phyloP scores from a whole-genome alignment of 2,113 vertebrate species.

The Drymodes brunneopygia region DNA sequence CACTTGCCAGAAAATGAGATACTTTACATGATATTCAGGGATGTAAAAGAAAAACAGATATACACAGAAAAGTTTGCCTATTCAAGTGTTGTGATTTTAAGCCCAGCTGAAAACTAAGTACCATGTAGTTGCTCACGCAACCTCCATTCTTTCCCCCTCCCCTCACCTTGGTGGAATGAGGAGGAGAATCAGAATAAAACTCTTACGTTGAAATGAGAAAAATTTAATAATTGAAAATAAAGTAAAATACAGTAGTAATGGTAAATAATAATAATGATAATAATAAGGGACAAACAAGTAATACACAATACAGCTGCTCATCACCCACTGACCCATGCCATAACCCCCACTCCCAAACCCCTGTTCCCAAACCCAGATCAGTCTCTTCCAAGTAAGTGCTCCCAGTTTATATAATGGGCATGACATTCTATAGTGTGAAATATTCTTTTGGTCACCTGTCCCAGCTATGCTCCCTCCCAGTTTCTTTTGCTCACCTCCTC shows the following conservation, averaged over 20 bases:
- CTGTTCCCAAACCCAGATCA: neutral
- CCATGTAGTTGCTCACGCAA: neutral
- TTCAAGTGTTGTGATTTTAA: neutral
- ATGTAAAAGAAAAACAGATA: neutral
- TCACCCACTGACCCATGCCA: neutral
- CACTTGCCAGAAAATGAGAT: constrained; percentile 15
- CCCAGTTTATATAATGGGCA: neutral
- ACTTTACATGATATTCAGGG: constrained; percentile 4
- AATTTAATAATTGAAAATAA: neutral
- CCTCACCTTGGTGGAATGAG: neutral
- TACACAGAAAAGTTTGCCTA: neutral
- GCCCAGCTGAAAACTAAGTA: neutral
- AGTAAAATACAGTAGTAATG: neutral
- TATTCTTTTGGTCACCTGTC: neutral
- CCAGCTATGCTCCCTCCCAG: neutral
- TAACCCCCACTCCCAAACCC: neutral
- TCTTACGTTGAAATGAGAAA: neutral
- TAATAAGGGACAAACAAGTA: neutral
- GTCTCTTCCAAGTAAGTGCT: neutral
- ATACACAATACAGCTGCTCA: neutral
- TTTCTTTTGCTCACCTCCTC: neutral
- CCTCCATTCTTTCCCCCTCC: neutral
- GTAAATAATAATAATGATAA: neutral
- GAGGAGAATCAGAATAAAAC: neutral
- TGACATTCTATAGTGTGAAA: neutral